Percentiles rank a stretch among this genome's conserved stretches.
Evolutionary conservation across 1,140 invertebrate genomes (phyloP).

Genomic region (Hypsibius dujardini): DNA sequence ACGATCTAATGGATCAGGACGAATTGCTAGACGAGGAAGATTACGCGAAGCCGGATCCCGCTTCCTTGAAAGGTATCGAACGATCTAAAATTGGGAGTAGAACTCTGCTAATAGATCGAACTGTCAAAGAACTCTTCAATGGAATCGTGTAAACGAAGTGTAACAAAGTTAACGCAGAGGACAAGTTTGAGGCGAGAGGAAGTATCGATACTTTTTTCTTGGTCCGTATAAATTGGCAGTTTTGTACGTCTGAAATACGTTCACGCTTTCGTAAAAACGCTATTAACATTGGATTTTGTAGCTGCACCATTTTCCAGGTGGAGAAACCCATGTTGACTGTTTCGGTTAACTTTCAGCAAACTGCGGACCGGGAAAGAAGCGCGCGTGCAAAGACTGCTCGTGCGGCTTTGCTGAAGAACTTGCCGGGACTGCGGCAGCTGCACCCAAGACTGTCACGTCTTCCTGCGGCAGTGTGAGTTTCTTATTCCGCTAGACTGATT

Average conservation of each 20-base stretch:
- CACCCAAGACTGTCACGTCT: slow-evolving; percentile 45
- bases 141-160: too few relatives aligned
- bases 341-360: slow-evolving; percentile 58
- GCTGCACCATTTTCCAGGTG: too few relatives aligned
- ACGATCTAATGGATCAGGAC: slow-evolving; percentile 67
- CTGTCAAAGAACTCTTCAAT: too few relatives aligned
- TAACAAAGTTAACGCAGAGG: too few relatives aligned
- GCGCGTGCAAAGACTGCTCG: slow-evolving; percentile 92
- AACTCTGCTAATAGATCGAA: background rate
- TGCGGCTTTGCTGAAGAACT: slow-evolving; percentile 91
- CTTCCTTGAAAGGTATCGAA: slow-evolving; percentile 58
- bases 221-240: too few relatives aligned
- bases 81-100: background rate
- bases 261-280: too few relatives aligned
- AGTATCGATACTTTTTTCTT: too few relatives aligned
- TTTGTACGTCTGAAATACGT: too few relatives aligned
- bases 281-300: too few relatives aligned
- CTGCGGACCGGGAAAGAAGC: slow-evolving; percentile 71
- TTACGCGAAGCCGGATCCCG: slow-evolving; percentile 59
- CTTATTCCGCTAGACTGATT: slow-evolving; percentile 14
- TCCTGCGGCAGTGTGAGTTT: slow-evolving; percentile 84
- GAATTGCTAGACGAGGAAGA: slow-evolving; percentile 72
- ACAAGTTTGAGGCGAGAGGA: too few relatives aligned
- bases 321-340: too few relatives aligned
- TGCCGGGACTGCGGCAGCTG: slow-evolving; percentile 30